Conservation (phyloP, 2,797 vertebrate species). For the Pangasius krempfi region DNA sequence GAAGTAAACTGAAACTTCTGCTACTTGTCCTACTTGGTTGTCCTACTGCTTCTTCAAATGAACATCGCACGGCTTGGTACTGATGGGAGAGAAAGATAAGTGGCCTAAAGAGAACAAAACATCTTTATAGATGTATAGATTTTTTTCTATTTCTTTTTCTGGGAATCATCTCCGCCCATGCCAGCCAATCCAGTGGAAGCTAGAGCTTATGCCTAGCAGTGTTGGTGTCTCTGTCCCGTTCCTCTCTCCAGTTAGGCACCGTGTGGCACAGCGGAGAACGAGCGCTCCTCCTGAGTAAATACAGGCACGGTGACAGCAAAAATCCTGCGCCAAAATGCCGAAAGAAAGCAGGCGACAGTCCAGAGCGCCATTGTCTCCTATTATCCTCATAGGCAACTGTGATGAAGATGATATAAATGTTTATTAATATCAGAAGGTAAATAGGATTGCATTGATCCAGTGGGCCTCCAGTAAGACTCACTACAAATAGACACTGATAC, state of each 20-base stretch:
- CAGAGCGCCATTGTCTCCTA: conserved; percentile 28
- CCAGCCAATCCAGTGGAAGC: neutral
- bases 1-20: neutral
- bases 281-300: conserved; percentile 38
- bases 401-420: neutral
- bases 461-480: neutral
- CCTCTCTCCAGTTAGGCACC: conserved; percentile 13
- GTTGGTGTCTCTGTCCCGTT: conserved; percentile 14
- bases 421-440: neutral
- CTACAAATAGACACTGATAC: neutral
- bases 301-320: conserved; percentile 45
- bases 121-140: neutral
- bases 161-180: neutral
- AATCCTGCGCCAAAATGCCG: conserved; percentile 20
- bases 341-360: conserved; percentile 38
- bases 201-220: neutral
- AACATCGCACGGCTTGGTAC: neutral
- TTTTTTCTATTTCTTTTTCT: neutral
- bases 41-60: neutral
- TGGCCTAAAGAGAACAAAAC: neutral
- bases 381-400: neutral
- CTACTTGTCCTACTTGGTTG: neutral
- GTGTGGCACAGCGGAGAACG: neutral
- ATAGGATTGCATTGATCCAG: neutral
- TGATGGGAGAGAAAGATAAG: too few relatives aligned